Conservation (phyloP, 2,888 invertebrate genomes). For the Ceratothoa steindachneri region DNA sequence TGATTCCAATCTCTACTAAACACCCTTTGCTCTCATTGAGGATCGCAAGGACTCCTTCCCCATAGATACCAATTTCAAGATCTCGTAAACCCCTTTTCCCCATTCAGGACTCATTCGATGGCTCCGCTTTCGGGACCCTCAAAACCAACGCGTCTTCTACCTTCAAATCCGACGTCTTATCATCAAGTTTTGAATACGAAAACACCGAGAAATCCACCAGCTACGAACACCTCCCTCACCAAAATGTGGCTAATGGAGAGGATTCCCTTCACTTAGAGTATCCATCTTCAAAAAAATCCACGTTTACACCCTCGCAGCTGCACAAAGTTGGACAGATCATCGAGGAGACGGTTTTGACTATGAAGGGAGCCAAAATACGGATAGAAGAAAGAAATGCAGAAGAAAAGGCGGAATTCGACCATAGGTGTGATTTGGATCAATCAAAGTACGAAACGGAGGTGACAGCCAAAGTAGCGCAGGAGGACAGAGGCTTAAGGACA, state of each 20-base stretch:
- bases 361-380: constrained; percentile 12
- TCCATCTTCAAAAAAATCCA: constrained; percentile 3
- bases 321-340: neutral
- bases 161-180: neutral
- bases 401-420: neutral
- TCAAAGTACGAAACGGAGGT: constrained; percentile 37
- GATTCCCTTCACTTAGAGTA: neutral
- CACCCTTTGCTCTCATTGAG: too few species aligned
- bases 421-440: neutral
- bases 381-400: neutral
- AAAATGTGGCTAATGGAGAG: neutral
- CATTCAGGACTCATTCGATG: neutral
- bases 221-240: neutral
- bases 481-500: constrained; percentile 26
- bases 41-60: too few species aligned
- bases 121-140: neutral
- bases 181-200: constrained; percentile 3
- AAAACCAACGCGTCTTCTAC: neutral
- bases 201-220: neutral
- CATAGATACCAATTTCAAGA: too few species aligned
- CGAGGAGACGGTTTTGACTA: neutral
- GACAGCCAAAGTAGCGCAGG: constrained; percentile 14
- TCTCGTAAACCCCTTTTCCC: too few species aligned
- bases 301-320: neutral
- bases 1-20: neutral